A percentile compares a stretch with the other conserved stretches of the same genome.
phyloP scores from a whole-genome alignment of 37 sponge, comb jelly and placozoan species.

The Diacarnus erythraeanus region DNA sequence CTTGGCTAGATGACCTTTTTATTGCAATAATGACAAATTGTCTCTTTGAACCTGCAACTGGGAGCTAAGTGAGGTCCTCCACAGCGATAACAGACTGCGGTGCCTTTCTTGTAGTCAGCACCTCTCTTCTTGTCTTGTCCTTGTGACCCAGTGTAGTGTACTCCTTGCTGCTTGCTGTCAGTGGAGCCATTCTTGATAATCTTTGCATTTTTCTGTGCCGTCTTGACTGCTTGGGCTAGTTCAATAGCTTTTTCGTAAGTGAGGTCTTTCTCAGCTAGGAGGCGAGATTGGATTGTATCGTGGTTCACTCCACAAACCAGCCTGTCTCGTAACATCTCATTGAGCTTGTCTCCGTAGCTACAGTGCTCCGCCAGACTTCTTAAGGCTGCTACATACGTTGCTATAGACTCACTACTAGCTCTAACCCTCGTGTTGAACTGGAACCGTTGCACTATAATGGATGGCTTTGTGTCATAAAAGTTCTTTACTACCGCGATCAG shows the following conservation, averaged over 20 bases:
- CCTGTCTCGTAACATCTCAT: constrained; percentile 37
- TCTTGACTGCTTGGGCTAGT: constrained; percentile 16
- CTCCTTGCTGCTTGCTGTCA: neutral
- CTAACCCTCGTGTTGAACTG: constrained; percentile 28
- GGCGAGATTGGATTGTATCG: constrained; percentile 3
- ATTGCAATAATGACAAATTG: neutral
- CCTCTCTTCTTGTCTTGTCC: neutral
- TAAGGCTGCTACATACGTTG: constrained; percentile 15
- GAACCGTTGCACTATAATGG: constrained; percentile 31
- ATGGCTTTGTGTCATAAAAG: constrained; percentile 19
- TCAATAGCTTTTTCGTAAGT: constrained; percentile 16
- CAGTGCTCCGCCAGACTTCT: constrained; percentile 14
- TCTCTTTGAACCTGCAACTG: neutral
- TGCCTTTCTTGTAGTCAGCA: neutral
- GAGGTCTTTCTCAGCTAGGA: constrained; percentile 15
- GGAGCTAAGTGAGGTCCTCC: neutral
- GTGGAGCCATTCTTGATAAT: neutral
- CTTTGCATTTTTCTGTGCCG: constrained; percentile 5
- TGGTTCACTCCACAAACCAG: constrained; percentile 30
- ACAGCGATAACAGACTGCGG: neutral
- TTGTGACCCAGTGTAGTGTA: neutral
- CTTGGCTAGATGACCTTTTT: constrained; percentile 1
- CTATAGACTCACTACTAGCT: constrained; percentile 14
- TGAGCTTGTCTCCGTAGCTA: neutral
- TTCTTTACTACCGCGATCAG: constrained; percentile 8